A percentile compares a stretch with the other conserved stretches of the same genome.
Evolutionary conservation across 1,140 invertebrate genomes (phyloP).

Genomic region (Pogonomyrmex barbatus): DNA sequence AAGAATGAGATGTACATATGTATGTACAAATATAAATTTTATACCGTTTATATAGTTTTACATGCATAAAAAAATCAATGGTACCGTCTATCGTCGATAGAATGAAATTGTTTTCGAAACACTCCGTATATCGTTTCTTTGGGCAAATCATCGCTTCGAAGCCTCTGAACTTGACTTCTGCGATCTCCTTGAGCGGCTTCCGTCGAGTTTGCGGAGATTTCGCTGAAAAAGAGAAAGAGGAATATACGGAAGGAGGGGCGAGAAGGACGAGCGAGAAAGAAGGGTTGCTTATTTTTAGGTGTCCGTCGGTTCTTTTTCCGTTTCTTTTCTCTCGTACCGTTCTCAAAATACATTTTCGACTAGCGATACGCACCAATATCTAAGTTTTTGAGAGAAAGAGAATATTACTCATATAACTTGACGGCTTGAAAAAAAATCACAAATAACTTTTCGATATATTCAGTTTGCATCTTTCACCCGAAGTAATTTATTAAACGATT

Average conservation of each 20-base stretch:
- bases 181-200: constrained; percentile 9
- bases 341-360: constrained; percentile 39
- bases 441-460: not conserved
- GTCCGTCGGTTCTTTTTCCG: constrained; percentile 40
- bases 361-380: not conserved
- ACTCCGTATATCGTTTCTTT: not conserved
- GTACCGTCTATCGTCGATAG: not conserved
- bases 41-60: not conserved
- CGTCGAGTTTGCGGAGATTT: constrained; percentile 51
- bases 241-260: not conserved
- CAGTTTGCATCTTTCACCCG: not conserved
- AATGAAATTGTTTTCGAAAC: not conserved
- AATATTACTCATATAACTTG: not conserved
- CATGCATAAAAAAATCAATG: not conserved
- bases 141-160: not conserved
- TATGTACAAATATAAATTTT: not conserved
- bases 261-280: not conserved
- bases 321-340: constrained; percentile 50
- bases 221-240: not conserved
- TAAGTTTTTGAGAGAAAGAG: not conserved
- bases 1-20: not conserved
- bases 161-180: constrained; percentile 47
- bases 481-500: not conserved
- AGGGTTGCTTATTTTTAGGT: constrained; percentile 66
- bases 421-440: not conserved